Base-by-base conservation (phyloP, 2,888 invertebrate genomes). In the Lutraria lutraria region DNA sequence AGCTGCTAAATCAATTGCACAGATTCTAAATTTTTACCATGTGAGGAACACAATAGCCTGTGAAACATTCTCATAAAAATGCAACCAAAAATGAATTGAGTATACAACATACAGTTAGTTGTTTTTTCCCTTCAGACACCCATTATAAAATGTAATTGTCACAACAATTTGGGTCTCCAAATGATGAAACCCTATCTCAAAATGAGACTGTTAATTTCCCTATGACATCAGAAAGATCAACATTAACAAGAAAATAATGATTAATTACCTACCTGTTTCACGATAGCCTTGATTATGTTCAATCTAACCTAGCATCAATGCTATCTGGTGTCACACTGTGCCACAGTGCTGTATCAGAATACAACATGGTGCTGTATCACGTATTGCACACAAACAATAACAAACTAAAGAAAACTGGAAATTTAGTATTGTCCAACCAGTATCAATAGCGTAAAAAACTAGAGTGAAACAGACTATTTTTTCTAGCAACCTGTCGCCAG, bases 241-340 rank as follows among this genome's bases (percentile, higher is more conserved):
- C 88, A 90, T 85, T 72, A 86, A 84, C 80, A 81, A 79, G 56
- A 90, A 84, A 76, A 90, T 87, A 85, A 85, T 88, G 90, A 90
- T 90, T 87, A 90, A 90, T 90, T 84, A 80, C 80, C 60, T 88
- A 88, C 87, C 83, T 88, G 19, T 29, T 63, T 25, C 34, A 12
- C 63, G 87, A 88, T 88, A 88, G 25, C 83, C 83, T 84, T 88
- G 83, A 88, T 88, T 53, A 29, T 13, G 25, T 83, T 60, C 85
- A 53, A 80, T 76, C 53, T 21, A 25, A 81, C 52, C 43, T 82
- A 29, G 31, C 54, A 63, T 90, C 90, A 90, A 90, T 34, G 4
- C 76, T 76, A 76, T 76, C 76, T 34, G 31, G 6, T 31, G 29
- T 34, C 34, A 31, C 34, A 76, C 76, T 34, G 34, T 76, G 76